phyloP scores from a whole-genome alignment of 1,140 invertebrate genomes.

The Ditylenchus dipsaci region DNA sequence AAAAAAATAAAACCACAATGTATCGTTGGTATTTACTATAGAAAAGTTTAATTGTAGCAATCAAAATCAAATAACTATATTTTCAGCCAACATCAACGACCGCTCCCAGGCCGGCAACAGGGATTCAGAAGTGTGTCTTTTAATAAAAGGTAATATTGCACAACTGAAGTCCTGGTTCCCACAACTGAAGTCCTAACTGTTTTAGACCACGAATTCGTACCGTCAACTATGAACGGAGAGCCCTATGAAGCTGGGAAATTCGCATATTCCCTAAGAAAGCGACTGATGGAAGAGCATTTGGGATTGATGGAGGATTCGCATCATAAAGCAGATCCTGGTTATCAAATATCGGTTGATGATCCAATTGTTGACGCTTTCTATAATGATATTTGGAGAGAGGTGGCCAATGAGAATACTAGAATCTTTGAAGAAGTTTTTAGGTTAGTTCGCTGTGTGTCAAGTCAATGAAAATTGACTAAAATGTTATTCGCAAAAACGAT shows the following conservation, averaged over 20 bases:
- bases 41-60: too few species aligned
- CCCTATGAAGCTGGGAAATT: slow-evolving; percentile 76
- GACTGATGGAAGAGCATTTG: slow-evolving; percentile 83
- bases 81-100: slow-evolving; percentile 90
- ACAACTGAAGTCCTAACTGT: neutral
- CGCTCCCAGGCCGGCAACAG: slow-evolving; percentile 81
- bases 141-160: slow-evolving; percentile 33
- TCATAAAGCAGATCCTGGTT: slow-evolving; percentile 12
- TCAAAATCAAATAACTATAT: too few species aligned
- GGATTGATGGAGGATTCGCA: slow-evolving; percentile 60
- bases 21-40: too few species aligned
- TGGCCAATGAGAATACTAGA: slow-evolving; percentile 51
- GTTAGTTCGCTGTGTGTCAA: too few species aligned
- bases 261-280: slow-evolving; percentile 75
- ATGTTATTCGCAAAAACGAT: too few species aligned
- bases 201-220: slow-evolving; percentile 72
- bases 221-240: slow-evolving; percentile 74
- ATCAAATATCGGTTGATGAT: slow-evolving; percentile 45
- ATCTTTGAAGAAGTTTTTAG: slow-evolving; percentile 58
- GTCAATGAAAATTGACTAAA: too few species aligned
- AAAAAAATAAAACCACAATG: too few species aligned
- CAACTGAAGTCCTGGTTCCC: neutral
- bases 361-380: slow-evolving; percentile 54
- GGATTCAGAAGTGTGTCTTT: slow-evolving; percentile 79
- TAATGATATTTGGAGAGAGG: slow-evolving; percentile 54